Evolutionary conservation across 2,888 invertebrate species (phyloP).

Genomic region (Sphaerophoria taeniata): DNA sequence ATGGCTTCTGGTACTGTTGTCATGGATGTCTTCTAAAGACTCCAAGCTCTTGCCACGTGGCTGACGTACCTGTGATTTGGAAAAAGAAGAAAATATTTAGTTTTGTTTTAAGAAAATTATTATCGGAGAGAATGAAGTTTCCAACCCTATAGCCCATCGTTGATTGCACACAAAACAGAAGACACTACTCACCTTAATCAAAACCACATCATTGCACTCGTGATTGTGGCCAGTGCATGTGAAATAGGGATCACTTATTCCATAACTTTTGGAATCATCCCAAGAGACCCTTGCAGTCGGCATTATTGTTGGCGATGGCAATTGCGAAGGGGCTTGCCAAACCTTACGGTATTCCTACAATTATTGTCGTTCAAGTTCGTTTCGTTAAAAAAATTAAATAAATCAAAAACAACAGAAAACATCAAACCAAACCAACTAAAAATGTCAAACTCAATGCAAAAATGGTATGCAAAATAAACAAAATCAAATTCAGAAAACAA

Average conservation of each 20-base stretch:
- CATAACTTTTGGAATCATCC: constrained; percentile 82
- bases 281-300: constrained; percentile 81
- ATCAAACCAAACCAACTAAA: constrained; percentile 34
- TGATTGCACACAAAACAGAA: no score
- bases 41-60: constrained; percentile 93
- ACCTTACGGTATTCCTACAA: constrained; percentile 79
- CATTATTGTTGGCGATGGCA: constrained; percentile 81
- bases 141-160: neutral
- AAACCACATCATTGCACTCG: constrained; percentile 82
- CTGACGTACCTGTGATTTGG: constrained; percentile 86
- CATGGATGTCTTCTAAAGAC: constrained; percentile 91
- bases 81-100: neutral
- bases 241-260: constrained; percentile 78
- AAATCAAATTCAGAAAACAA: constrained; percentile 26
- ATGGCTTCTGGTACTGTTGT: constrained; percentile 84
- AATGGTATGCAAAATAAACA: constrained; percentile 25
- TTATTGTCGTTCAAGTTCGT: constrained; percentile 50
- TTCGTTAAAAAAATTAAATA: constrained; percentile 57
- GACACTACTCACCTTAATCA: constrained; percentile 81
- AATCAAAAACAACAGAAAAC: constrained; percentile 51
- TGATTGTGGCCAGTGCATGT: constrained; percentile 81
- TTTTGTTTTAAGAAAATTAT: neutral
- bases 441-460: constrained; percentile 52
- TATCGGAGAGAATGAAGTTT: neutral
- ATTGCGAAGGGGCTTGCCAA: constrained; percentile 80